Evolutionary conservation across 1,140 invertebrate species (phyloP).

Genomic region (Platorchestia sp.): DNA sequence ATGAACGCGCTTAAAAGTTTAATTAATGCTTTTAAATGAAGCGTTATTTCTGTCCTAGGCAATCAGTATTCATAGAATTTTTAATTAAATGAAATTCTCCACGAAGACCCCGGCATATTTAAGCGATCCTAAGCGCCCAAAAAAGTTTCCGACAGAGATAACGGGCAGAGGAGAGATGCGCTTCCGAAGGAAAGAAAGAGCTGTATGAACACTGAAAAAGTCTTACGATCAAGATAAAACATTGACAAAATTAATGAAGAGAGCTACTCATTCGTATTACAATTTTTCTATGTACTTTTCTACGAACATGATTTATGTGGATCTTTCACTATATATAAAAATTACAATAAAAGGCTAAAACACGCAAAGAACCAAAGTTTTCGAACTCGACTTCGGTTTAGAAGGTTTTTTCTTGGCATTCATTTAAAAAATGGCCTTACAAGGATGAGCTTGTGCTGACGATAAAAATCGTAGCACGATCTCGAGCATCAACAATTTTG

Average conservation of each 20-base stretch:
- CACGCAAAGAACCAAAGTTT: background rate
- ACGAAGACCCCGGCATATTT: constrained; percentile 16
- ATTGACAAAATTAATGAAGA: background rate
- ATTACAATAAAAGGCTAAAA: background rate
- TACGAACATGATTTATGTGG: background rate
- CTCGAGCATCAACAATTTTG: constrained; percentile 39
- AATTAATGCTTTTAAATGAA: constrained; percentile 51
- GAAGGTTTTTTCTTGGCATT: background rate
- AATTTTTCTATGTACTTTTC: background rate
- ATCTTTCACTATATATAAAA: background rate
- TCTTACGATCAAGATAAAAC: background rate
- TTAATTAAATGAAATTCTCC: constrained; percentile 43
- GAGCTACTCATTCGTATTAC: background rate
- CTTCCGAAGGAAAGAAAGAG: background rate
- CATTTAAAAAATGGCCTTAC: background rate
- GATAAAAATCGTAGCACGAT: constrained; percentile 27
- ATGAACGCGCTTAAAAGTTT: constrained; percentile 33
- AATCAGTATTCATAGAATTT: constrained; percentile 53
- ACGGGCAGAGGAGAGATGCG: background rate
- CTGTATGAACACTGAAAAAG: background rate
- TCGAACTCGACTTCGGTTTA: background rate
- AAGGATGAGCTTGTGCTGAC: background rate
- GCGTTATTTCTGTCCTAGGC: constrained; percentile 51
- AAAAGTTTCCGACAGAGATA: background rate
- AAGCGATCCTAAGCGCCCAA: background rate